Percentiles rank a stretch among this genome's conserved stretches.
phyloP scores from a whole-genome alignment of 2,797 vertebrate genomes.

The Synanceia verrucosa region DNA sequence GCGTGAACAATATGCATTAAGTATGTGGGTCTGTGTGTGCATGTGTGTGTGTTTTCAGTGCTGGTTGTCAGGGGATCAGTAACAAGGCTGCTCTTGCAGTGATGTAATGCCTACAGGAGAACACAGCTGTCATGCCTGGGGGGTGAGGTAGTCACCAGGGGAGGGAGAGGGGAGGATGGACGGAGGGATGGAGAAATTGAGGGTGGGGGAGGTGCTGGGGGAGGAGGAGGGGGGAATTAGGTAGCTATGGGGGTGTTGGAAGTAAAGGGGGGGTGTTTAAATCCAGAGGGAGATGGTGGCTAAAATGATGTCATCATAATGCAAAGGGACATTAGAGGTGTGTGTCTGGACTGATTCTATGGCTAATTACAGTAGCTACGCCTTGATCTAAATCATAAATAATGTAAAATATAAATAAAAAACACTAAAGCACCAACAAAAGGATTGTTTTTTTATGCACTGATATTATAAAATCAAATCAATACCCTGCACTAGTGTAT shows the following conservation, averaged over 20 bases:
- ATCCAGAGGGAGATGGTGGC: constrained; percentile 25
- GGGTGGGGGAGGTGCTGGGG: constrained; percentile 26
- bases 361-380: background rate
- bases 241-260: constrained; percentile 17
- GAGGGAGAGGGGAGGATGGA: constrained; percentile 49
- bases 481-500: background rate
- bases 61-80: constrained; percentile 81
- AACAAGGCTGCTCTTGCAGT: constrained; percentile 81
- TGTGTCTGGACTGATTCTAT: background rate
- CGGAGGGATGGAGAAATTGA: constrained; percentile 41
- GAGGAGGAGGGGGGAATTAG: constrained; percentile 26
- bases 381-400: background rate
- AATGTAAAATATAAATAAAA: no score
- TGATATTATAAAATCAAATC: background rate
- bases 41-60: constrained; percentile 66
- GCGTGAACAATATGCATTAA: constrained; percentile 31
- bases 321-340: constrained; percentile 15
- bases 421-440: background rate
- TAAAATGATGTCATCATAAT: constrained; percentile 38
- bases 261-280: constrained; percentile 11
- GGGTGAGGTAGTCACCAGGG: constrained; percentile 80
- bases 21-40: constrained; percentile 25
- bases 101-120: constrained; percentile 84
- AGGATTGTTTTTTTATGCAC: background rate
- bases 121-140: constrained; percentile 84